Base-by-base conservation (phyloP, 2,888 invertebrate species). In the Metallyticus violacea region DNA sequence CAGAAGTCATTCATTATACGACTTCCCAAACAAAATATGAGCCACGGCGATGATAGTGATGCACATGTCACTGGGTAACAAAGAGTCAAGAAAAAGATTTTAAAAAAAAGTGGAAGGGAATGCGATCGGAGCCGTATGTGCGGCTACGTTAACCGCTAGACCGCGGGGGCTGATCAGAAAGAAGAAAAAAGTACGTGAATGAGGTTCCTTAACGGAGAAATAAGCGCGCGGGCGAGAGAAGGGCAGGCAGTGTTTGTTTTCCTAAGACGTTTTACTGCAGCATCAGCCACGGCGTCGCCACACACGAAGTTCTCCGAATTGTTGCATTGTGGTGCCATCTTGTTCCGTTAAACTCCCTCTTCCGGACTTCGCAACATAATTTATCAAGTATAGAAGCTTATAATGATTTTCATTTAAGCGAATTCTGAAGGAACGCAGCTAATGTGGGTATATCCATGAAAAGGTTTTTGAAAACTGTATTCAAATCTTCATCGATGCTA, bases 261-360 rank as follows among this genome's bases (percentile, higher is more conserved):
- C 82, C 7, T 76, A 82, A 82, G 82, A 62, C 76, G 82, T 82
- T 82, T 82, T 82, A 82, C 76, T 82, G 82, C 82, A 27, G 40
- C 40, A 62, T 62, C 40, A 62, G 40, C 40, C 40, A 62, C 40
- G 40, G 40, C 40, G 82, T 62, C 26, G 76, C 82, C 82, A 62
- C 82, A 82, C 82, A 82, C 82, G 82, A 76, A 62, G 82, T 82
- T 82, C 76, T 30, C 26, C 82, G 82, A 82, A 76, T 82, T 82
- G 62, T 27, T 26, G 82, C 82, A 80, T 26, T 27, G 80, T 27
- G 28, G 80, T n/a, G 80, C 80, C 80, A 26, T 27, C 80, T 82
- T 82, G 62, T 82, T 82, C 40, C 40, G 40, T 9, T 15, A 62
- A 4, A 9, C 9, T 9, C 40, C 22, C 40, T 4, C 22, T 62